Evolutionary conservation across 2,888 invertebrate species (phyloP).

Genomic region (Nomada ferruginata): DNA sequence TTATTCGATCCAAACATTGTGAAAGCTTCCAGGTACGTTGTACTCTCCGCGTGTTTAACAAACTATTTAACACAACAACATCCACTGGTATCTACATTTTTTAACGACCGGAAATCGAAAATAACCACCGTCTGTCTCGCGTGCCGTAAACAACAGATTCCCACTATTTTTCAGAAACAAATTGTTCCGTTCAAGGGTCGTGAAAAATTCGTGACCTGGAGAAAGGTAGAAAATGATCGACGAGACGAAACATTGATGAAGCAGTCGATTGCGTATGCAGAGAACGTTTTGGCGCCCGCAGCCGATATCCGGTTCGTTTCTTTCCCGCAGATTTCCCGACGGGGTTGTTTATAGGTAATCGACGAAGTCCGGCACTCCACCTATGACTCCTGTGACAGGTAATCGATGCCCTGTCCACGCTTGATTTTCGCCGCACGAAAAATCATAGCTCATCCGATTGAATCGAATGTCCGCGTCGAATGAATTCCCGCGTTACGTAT

Average conservation of each 20-base stretch:
- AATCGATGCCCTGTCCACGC: constrained; percentile 32
- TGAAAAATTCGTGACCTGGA: too few species aligned
- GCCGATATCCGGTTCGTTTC: constrained; percentile 9
- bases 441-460: neutral
- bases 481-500: neutral
- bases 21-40: too few species aligned
- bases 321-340: constrained; percentile 41
- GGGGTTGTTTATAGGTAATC: constrained; percentile 40
- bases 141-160: too few species aligned
- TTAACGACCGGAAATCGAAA: too few species aligned
- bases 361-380: constrained; percentile 27
- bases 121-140: too few species aligned
- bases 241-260: neutral
- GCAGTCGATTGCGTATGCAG: neutral
- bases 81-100: too few species aligned
- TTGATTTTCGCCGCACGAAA: constrained; percentile 14
- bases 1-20: too few species aligned
- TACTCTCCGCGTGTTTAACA: too few species aligned
- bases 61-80: too few species aligned
- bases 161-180: too few species aligned
- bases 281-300: neutral
- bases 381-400: constrained; percentile 34
- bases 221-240: too few species aligned
- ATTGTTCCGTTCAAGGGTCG: too few species aligned
- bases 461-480: constrained; percentile 13